Conservation (phyloP, 2,888 invertebrate species). For the Torymus aiolomorphi region DNA sequence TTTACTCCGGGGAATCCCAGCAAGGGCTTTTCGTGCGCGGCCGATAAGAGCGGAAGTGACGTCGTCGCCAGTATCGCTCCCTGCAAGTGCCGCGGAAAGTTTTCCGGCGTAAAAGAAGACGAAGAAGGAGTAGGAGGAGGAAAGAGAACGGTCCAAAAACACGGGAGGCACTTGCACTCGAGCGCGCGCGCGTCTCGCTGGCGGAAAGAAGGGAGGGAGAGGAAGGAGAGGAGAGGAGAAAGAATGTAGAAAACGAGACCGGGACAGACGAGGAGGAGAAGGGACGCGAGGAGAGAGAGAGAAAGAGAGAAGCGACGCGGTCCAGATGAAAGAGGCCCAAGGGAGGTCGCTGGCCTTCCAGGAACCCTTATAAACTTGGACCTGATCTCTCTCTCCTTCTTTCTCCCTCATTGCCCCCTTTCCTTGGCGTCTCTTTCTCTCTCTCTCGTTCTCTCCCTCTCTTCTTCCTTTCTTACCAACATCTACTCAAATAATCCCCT, state of each 20-base stretch:
- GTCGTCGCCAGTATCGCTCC: background rate
- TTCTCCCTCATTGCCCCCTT: slow-evolving; percentile 56
- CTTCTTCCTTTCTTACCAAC: slow-evolving; percentile 54
- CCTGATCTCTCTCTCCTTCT: slow-evolving; percentile 62
- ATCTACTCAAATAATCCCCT: slow-evolving; percentile 61
- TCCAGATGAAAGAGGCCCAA: slow-evolving; percentile 71
- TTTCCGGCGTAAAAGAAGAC: slow-evolving; percentile 12
- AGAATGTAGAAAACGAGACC: slow-evolving; percentile 55
- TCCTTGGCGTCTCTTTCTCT: slow-evolving; percentile 14
- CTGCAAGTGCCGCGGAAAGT: slow-evolving; percentile 15
- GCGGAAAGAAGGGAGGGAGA: background rate
- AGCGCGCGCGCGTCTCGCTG: no score
- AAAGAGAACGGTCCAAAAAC: slow-evolving; percentile 21
- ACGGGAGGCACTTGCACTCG: slow-evolving; percentile 26
- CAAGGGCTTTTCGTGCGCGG: background rate
- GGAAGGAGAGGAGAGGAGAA: slow-evolving; percentile 28
- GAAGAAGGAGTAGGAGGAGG: background rate
- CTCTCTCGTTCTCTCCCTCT: slow-evolving; percentile 22
- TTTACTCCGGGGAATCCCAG: slow-evolving; percentile 4
- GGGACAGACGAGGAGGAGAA: slow-evolving; percentile 38
- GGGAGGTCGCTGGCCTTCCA: slow-evolving; percentile 74
- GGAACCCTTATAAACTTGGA: slow-evolving; percentile 74
- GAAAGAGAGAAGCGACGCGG: slow-evolving; percentile 27
- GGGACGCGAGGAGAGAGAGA: slow-evolving; percentile 20
- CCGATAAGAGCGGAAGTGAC: slow-evolving; percentile 55